phyloP scores from a whole-genome alignment of 1,140 invertebrate species.

The Zaprionus kolodkinae region DNA sequence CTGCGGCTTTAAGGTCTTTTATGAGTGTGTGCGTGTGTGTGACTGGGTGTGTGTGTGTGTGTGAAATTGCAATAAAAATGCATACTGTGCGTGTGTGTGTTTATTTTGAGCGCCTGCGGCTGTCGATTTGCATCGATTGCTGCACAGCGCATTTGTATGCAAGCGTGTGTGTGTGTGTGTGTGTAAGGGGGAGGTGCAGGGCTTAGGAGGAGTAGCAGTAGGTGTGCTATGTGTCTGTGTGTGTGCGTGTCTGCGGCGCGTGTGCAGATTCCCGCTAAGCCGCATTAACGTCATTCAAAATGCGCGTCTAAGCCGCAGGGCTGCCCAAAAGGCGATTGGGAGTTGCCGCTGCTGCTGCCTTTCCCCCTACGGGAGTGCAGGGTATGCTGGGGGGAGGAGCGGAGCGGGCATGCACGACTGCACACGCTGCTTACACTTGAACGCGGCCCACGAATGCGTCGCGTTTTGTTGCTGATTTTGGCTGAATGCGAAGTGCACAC shows the following conservation, averaged over 20 bases:
- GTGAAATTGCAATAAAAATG: slow-evolving; percentile 36
- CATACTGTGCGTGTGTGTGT: slow-evolving; percentile 10
- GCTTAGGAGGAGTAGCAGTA: too few species aligned
- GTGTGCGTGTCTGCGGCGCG: slow-evolving; percentile 26
- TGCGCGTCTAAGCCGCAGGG: slow-evolving; percentile 59
- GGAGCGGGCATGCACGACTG: slow-evolving; percentile 46
- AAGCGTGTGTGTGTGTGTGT: not conserved
- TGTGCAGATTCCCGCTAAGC: slow-evolving; percentile 68
- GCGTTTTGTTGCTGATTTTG: slow-evolving; percentile 59
- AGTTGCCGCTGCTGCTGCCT: too few species aligned
- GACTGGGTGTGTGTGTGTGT: not conserved
- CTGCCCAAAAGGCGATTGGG: slow-evolving; percentile 1
- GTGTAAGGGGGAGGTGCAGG: not conserved
- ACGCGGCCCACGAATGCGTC: slow-evolving; percentile 15
- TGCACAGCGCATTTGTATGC: not conserved
- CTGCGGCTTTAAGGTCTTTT: slow-evolving; percentile 36
- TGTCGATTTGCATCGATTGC: slow-evolving; percentile 50
- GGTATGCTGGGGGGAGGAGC: too few species aligned
- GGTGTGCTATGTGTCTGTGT: not conserved
- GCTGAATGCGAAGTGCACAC: slow-evolving; percentile 51
- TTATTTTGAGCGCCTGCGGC: slow-evolving; percentile 18
- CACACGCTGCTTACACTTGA: slow-evolving; percentile 56
- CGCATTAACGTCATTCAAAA: slow-evolving; percentile 77
- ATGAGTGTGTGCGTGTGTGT: slow-evolving; percentile 2
- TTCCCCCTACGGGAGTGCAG: too few species aligned